Base-by-base conservation (phyloP, 2,113 vertebrate genomes). In the Clupea harengus region DNA sequence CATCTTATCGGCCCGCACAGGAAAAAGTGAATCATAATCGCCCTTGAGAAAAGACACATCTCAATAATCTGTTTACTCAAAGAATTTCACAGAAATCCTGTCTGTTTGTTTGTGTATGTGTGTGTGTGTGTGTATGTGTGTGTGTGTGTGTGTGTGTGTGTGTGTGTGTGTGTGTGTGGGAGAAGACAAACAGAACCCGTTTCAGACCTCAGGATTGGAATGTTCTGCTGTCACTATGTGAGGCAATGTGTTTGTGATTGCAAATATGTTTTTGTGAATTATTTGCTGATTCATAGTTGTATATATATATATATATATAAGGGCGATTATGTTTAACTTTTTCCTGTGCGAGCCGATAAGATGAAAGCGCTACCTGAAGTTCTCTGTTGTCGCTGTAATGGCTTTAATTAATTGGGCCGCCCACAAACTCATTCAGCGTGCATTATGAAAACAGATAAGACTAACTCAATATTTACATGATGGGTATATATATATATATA, bases 401-500 rank as follows among this genome's bases (percentile, higher is more conserved):
- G 17, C 45, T 85, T 88, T 88, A 87, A 88, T 88, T 60, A 87
- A 83, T 72, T 67, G 81, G 44, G 28, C 46, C 32, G 81, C 84
- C 88, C 80, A 15, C 1, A 20, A 84, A 87, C 86, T 82, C 32
- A 81, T 80, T 89, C 52, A 85, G 46, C 49, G 75, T 49, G 67
- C 28, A 15, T 52, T 52, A 52, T 52, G 50, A 52, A 67, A 0
- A 46, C 52, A 88, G 83, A 90, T 90, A 90, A 88, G 82, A 86
- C 91, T 87, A 88, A 91, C 87, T 91, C 94, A 95, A 95, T 94
- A 94, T 95, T 94, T 94, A 94, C 91, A 89, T 89, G 92, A 93
- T 57, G 52, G 52, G 52, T 57, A n/a, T n/a, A n/a, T n/a, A n/a
- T n/a, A n/a, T n/a, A n/a, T n/a, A n/a, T n/a, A n/a, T n/a, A n/a